Base-by-base conservation (phyloP, 2,888 invertebrate genomes). In the Synergus gifuensis region DNA sequence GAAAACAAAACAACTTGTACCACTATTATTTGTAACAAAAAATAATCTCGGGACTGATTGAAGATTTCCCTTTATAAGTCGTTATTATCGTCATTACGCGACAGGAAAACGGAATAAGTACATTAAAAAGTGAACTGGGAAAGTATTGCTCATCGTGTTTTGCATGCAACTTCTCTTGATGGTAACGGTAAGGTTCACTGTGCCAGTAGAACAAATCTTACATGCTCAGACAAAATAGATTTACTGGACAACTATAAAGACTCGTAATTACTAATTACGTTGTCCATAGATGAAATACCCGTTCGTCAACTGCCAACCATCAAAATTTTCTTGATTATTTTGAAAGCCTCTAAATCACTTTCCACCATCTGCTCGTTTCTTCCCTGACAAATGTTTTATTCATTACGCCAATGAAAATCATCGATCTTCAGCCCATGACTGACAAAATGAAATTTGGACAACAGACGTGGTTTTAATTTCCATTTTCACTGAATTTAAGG, bases 161-260 rank as follows among this genome's bases (percentile, higher is more conserved):
- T 22, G 22, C 60, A 1, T 60, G 60, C 22, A 60, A 60, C 60
- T 22, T 60, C 11, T 22, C 18, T 12, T 8, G 22, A 2, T 9
- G 9, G 11, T 54, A n/a, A 54, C 11, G 22, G 22, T 60, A 60
- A 11, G 49, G 66, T 49, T 77, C 46, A 77, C 77, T 54, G 64
- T 77, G 77, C 77, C 63, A 77, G 77, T 77, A 66, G 77, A 66
- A 77, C 77, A 63, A 63, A 44, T 64, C 64, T 28, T 8, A 64
- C 36, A 77, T 66, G 66, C 16, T 77, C 49, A 60, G 76, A 40
- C 42, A 60, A 62, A 18, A 8, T 42, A 42, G 14, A 7, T 18
- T 49, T 36, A 54, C 2, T 28, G 18, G 14, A 49, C 46, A 36
- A 22, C 12, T 22, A 22, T 4, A 54, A 54, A 60, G 60, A 22